Conservation (phyloP, 2,797 vertebrate genomes). For the Peromyscus aztecus region DNA sequence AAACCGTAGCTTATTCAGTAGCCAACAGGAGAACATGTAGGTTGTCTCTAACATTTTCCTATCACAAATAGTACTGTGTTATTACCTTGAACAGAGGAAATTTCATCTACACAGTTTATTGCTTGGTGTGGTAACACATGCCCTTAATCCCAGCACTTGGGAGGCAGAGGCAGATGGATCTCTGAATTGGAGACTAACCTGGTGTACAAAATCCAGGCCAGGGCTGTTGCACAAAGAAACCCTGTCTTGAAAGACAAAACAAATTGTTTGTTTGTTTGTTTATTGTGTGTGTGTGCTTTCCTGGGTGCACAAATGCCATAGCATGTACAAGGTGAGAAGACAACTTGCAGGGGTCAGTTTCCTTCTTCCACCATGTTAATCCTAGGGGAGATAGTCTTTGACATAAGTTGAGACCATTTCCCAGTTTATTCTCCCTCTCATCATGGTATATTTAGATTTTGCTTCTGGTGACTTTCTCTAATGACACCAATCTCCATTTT, state of each 20-base stretch:
- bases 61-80: neutral
- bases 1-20: constrained; percentile 33
- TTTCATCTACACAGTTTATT: constrained; percentile 35
- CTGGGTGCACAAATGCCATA: neutral
- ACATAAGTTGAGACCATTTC: constrained; percentile 42
- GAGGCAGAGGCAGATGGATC: neutral
- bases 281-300: neutral
- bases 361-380: neutral
- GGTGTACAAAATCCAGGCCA: neutral
- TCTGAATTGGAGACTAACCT: neutral
- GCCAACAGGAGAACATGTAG: constrained; percentile 18
- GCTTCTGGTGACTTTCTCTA: constrained; percentile 48
- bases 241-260: neutral
- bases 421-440: neutral
- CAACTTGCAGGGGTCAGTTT: neutral
- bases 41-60: constrained; percentile 57
- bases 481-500: constrained; percentile 7
- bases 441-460: constrained; percentile 48
- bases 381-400: neutral
- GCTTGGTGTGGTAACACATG: neutral
- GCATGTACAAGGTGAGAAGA: neutral
- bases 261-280: neutral
- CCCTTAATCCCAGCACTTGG: neutral
- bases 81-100: constrained; percentile 16
- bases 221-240: neutral